phyloP scores from a whole-genome alignment of 2,888 invertebrate species.

The Rotaria macrura region DNA sequence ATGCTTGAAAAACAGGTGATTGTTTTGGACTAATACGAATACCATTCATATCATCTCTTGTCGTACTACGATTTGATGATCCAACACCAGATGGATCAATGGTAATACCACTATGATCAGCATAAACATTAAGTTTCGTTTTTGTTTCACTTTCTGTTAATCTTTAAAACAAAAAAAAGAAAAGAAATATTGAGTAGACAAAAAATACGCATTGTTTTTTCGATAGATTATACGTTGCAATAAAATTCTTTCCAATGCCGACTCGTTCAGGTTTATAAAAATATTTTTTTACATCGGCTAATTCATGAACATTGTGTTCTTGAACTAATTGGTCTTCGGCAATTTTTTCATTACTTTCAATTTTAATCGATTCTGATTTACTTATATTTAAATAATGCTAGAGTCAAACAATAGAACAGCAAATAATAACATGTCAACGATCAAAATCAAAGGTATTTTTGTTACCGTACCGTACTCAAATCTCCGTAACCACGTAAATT shows the following conservation, averaged over 20 bases:
- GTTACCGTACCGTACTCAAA: not conserved
- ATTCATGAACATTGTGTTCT: not conserved
- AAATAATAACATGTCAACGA: not conserved
- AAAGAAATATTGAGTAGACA: not conserved
- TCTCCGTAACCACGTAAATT: slow-evolving; percentile 13
- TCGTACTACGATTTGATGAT: not conserved
- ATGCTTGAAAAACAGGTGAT: not conserved
- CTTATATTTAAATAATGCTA: not conserved
- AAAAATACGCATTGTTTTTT: too few relatives aligned
- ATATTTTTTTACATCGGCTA: not conserved
- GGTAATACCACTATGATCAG: not conserved
- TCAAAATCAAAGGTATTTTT: not conserved
- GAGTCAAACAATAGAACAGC: not conserved
- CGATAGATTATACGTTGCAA: not conserved
- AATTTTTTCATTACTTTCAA: not conserved
- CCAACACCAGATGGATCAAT: not conserved
- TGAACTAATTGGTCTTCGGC: not conserved
- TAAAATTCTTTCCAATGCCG: not conserved
- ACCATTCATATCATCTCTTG: not conserved
- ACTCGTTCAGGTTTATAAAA: not conserved
- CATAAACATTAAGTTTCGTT: not conserved
- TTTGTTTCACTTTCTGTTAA: not conserved
- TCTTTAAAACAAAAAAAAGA: not conserved
- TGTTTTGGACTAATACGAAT: slow-evolving; percentile 9
- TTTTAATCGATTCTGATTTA: not conserved